Evolutionary conservation across 53 echinoderm and acorn worm species (phyloP), one percentile per base, ranked within the genome.

Genomic region (Stichopus horrens): DNA sequence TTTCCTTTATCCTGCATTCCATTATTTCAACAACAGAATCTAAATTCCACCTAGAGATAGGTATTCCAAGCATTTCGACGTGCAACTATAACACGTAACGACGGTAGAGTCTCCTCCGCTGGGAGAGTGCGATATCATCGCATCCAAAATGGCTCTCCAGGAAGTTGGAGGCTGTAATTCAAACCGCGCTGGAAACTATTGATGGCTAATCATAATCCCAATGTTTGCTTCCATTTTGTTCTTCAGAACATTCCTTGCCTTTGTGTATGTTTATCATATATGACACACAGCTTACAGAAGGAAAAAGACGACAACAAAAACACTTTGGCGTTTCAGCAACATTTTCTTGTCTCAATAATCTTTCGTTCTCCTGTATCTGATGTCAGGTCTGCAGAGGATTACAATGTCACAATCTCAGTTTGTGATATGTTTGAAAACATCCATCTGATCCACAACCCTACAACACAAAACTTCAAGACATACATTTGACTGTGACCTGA

Each of bases 1-100:
- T 20, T 57, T 13, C 22, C 16, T 81, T 81, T 56, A 53, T 19
- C 58, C 21, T 21, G 23, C 57, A 81, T 81, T 81, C 81, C 81
- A 81, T 10, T 57, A 79, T 55, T n/a, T 9, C 57, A 81, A n/a
- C 57, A 81, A 54, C 21, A n/a, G 13, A 58, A 81, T 81, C 7
- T 56, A 22, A 81, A 56, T 54, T 81, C 56, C 54, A 54, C 54
- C 56, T 13, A 79, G 79, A 53, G 54, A 55, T 20, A 79, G 21
- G 53, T 56, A 79, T 79, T 53, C 81, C 21, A 57, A 58, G 19
- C 56, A 57, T 81, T 21, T 58, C 56, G 22, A 81, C 57, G 57
- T 81, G 81, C 8, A 20, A 79, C 71, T 71, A 71, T 71, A 71
- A 71, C 71, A 71, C 71, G 19, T 71, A 71, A 71, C 71, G 71